Conservation (phyloP, 2,888 invertebrate species). For the Xestobium rufovillosum region DNA sequence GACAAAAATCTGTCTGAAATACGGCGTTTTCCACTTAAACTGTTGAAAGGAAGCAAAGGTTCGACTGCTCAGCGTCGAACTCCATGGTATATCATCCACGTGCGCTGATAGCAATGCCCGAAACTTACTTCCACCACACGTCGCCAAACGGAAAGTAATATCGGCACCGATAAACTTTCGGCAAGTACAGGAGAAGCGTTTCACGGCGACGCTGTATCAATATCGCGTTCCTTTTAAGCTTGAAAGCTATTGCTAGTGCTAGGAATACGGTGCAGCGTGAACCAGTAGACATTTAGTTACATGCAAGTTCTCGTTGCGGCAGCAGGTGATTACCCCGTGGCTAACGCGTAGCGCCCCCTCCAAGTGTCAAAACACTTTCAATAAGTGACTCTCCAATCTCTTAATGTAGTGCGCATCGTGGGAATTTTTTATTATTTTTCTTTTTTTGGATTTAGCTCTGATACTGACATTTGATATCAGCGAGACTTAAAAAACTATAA, state of each 20-base stretch:
- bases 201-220: slow-evolving; percentile 22
- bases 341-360: neutral
- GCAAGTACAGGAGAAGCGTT: slow-evolving; percentile 6
- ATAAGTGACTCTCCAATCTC: neutral
- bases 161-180: slow-evolving; percentile 29
- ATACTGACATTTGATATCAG: no score
- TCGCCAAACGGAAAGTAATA: slow-evolving; percentile 30
- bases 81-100: slow-evolving; percentile 29
- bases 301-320: slow-evolving; percentile 27
- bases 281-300: slow-evolving; percentile 28
- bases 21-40: slow-evolving; percentile 33
- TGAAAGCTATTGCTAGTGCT: slow-evolving; percentile 28
- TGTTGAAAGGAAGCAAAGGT: slow-evolving; percentile 34
- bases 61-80: slow-evolving; percentile 26
- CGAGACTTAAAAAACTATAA: no score
- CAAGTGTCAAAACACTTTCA: slow-evolving; percentile 3
- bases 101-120: slow-evolving; percentile 30
- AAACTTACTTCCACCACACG: slow-evolving; percentile 35
- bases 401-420: neutral
- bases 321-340: slow-evolving; percentile 11
- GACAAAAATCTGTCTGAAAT: slow-evolving; percentile 34
- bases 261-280: slow-evolving; percentile 11
- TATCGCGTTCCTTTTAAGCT: slow-evolving; percentile 32
- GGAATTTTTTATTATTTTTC: slow-evolving; percentile 5
- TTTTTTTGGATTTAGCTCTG: no score